A percentile compares a stretch with the other conserved stretches of the same genome.
These are phyloP conservation scores for Pantala flavescens DNA, from an alignment of 1,140 invertebrate genomes.

Conservation along the genomic window DNA sequence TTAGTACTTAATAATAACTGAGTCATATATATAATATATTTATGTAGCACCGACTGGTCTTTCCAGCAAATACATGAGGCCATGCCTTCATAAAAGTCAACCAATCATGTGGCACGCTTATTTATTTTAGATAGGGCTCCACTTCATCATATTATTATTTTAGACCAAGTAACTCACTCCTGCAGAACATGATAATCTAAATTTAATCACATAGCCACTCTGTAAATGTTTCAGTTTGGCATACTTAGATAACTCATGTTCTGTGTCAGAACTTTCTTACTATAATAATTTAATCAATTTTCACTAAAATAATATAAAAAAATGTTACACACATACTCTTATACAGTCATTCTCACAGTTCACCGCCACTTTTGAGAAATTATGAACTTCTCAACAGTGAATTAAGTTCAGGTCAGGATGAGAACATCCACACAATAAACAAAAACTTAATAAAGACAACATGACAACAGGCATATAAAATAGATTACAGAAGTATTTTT, in stretches of 20 bases:
- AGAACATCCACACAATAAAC: slow-evolving; percentile 2
- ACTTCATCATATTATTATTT: neutral
- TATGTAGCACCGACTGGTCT: slow-evolving; percentile 7
- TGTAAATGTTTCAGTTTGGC: neutral
- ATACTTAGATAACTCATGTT: neutral
- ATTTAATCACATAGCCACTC: slow-evolving; percentile 2
- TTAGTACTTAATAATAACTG: slow-evolving; percentile 10
- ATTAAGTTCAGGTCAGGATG: slow-evolving; percentile 1
- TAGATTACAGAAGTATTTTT: slow-evolving; percentile 5
- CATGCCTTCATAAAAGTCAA: slow-evolving; percentile 1
- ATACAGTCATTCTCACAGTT: neutral
- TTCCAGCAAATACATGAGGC: neutral
- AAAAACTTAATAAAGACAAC: slow-evolving; percentile 5
- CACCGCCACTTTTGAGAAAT: slow-evolving; percentile 1
- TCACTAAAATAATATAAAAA: neutral
- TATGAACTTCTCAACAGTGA: neutral
- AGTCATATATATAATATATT: neutral
- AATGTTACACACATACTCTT: neutral
- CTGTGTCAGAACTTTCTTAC: slow-evolving; percentile 8
- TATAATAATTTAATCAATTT: neutral
- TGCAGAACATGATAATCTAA: slow-evolving; percentile 6
- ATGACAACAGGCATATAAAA: slow-evolving; percentile 6
- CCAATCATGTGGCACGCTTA: slow-evolving; percentile 4
- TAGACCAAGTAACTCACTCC: neutral
- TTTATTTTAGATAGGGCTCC: neutral